Percentiles rank a stretch among this genome's conserved stretches.
These are phyloP conservation scores for Drosophila bocki DNA, from an alignment of 1,140 invertebrate genomes.

Conservation along the genomic window DNA sequence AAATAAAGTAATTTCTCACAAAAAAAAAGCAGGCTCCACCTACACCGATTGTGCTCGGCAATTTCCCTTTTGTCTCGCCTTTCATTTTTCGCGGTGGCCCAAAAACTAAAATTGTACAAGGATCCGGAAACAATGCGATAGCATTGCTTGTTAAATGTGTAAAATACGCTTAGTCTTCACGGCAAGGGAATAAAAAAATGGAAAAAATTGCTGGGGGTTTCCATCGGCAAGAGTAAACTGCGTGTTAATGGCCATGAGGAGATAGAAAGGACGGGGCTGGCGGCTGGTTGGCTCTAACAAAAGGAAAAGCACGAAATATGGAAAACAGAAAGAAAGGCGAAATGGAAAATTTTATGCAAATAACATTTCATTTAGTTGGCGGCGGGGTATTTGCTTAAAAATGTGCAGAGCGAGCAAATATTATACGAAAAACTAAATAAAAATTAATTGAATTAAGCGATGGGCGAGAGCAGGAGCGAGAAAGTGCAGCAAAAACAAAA, in stretches of 20 bases:
- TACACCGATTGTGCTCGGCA: slow-evolving; percentile 21
- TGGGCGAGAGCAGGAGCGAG: slow-evolving; percentile 28
- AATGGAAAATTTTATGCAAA: slow-evolving; percentile 79
- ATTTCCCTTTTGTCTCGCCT: slow-evolving; percentile 26
- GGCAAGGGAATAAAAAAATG: slow-evolving; percentile 21
- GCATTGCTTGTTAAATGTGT: slow-evolving; percentile 68
- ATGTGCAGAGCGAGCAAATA: slow-evolving; percentile 78
- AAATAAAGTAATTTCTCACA: slow-evolving; percentile 78
- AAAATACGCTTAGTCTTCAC: slow-evolving; percentile 69
- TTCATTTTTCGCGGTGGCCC: slow-evolving; percentile 35
- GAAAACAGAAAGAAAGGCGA: slow-evolving; percentile 38
- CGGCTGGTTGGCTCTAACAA: slow-evolving; percentile 43
- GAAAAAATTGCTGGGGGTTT: slow-evolving; percentile 26
- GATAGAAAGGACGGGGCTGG: slow-evolving; percentile 44
- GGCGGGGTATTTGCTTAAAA: slow-evolving; percentile 74
- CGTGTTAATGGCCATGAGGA: slow-evolving; percentile 69
- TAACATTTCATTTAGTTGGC: slow-evolving; percentile 80
- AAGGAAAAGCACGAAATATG: slow-evolving; percentile 63
- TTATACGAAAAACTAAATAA: slow-evolving; percentile 81
- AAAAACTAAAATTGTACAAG: slow-evolving; percentile 68
- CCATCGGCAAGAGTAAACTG: slow-evolving; percentile 60
- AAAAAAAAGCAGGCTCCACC: slow-evolving; percentile 25
- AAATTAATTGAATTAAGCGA: slow-evolving; percentile 82
- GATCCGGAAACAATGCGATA: slow-evolving; percentile 59
- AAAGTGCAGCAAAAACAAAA: slow-evolving; percentile 25